These are phyloP conservation scores for Micropterix aruncella DNA, from an alignment of 2,888 invertebrate genomes.

Conservation along the genomic window DNA sequence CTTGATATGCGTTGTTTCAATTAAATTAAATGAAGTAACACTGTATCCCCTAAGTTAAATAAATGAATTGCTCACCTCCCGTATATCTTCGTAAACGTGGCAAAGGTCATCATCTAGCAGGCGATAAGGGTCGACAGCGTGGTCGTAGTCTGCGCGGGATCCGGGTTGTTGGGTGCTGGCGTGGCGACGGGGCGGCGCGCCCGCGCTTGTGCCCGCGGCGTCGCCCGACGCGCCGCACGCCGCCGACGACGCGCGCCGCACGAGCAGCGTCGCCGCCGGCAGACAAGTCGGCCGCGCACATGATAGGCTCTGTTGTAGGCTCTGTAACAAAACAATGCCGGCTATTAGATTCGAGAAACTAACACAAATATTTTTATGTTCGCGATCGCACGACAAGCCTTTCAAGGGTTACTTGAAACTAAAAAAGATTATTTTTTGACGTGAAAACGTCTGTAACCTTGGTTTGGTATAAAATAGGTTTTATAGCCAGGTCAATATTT, in stretches of 20 bases:
- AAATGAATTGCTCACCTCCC: slow-evolving; percentile 51
- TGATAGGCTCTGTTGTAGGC: neutral
- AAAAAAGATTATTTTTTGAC: no score
- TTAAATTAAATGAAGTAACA: no score
- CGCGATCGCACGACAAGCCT: no score
- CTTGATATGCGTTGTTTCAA: no score
- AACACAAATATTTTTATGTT: no score
- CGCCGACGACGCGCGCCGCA: slow-evolving; percentile 17
- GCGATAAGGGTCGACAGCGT: slow-evolving; percentile 73
- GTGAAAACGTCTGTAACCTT: no score
- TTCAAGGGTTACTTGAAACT: no score
- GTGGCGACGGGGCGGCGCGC: slow-evolving; percentile 25
- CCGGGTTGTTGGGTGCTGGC: slow-evolving; percentile 65
- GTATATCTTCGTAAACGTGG: slow-evolving; percentile 73
- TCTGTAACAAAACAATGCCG: no score
- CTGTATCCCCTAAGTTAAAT: neutral
- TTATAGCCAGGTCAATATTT: no score
- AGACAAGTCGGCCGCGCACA: slow-evolving; percentile 1
- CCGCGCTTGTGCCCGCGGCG: slow-evolving; percentile 23
- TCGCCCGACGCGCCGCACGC: slow-evolving; percentile 23
- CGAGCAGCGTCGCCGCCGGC: neutral
- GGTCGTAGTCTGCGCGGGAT: slow-evolving; percentile 58
- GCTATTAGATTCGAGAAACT: no score
- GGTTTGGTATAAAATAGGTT: no score
- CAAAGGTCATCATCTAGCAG: slow-evolving; percentile 78